Evolutionary conservation across 2,113 vertebrate genomes (phyloP).

Genomic region (Mesoclemmys tuberculata): DNA sequence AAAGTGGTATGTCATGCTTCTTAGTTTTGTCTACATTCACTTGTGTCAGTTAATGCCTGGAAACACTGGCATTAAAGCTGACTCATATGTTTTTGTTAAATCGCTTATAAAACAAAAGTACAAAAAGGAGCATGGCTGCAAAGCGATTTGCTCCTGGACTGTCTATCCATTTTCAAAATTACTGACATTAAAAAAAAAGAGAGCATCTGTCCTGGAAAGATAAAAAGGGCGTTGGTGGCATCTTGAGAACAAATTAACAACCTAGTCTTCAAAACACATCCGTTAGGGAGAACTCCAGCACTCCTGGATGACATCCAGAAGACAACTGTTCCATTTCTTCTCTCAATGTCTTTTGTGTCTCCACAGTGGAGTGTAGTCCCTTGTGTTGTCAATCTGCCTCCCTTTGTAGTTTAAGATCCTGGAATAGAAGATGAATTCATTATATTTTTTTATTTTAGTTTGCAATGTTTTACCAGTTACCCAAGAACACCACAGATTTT

Average conservation of each 20-base stretch:
- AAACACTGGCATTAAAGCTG: neutral
- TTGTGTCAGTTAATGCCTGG: neutral
- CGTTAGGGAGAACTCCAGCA: neutral
- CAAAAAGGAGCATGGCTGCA: neutral
- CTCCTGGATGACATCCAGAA: neutral
- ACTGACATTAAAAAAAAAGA: neutral
- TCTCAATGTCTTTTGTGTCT: neutral
- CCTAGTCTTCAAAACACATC: neutral
- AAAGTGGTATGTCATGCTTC: neutral
- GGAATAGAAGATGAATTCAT: neutral
- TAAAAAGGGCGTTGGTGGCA: neutral
- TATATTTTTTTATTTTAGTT: neutral
- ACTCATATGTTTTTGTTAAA: neutral
- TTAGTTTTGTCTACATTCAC: neutral
- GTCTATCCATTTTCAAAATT: neutral
- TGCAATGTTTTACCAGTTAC: neutral
- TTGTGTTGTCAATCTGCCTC: neutral
- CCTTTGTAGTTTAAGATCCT: neutral
- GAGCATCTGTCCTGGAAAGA: neutral
- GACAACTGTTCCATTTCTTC: neutral
- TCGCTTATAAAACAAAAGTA: neutral
- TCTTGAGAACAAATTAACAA: neutral
- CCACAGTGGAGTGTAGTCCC: neutral
- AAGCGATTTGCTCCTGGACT: neutral
- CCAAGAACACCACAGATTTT: neutral